Base-by-base conservation (phyloP, 2,113 vertebrate species). In the Phyllostomus discolor region DNA sequence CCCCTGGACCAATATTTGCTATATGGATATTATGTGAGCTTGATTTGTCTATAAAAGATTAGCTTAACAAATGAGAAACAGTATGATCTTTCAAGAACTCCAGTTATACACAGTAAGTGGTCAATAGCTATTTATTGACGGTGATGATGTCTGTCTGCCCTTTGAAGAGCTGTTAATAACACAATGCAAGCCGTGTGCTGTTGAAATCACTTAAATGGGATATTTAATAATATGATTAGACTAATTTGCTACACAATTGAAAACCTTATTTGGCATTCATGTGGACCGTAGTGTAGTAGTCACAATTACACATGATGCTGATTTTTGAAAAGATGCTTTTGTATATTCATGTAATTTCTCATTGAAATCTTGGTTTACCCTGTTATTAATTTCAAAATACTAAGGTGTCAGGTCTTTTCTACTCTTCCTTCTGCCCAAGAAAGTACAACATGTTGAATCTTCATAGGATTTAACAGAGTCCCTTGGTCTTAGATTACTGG, bases 51-150 rank as follows among this genome's bases (percentile, higher is more conserved):
- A 90, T 96, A 83, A 93, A 89, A 86, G 85, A 95, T 96, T 96
- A 97, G 78, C 62, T 97, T 95, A 96, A 95, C 93, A 98, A 96
- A 96, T 97, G 92, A 28, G 82, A 86, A 96, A 90, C 67, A 95
- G 92, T 86, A 69, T 80, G 38, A 94, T 98, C 95, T 97, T 97
- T 96, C 67, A 86, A 46, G 95, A 97, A 81, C 43, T 95, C 88
- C 86, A 80, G n/a, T 86, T 76, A 87, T 59, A 66, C 69, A 91
- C 88, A 93, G 70, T 94, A 96, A 97, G 85, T 96, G 82, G 82
- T 97, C 96, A 97, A 97, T 97, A 97, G 70, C 73, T 92, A 86
- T 95, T 97, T 97, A 96, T 96, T 94, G 96, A 95, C 50, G 28
- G 69, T 62, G 46, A 93, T 95, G 50, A 73, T 95, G 66, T 93